These are phyloP conservation scores for Tylochromis polylepis DNA, from an alignment of 2,113 vertebrate genomes.

Conservation along the genomic window DNA sequence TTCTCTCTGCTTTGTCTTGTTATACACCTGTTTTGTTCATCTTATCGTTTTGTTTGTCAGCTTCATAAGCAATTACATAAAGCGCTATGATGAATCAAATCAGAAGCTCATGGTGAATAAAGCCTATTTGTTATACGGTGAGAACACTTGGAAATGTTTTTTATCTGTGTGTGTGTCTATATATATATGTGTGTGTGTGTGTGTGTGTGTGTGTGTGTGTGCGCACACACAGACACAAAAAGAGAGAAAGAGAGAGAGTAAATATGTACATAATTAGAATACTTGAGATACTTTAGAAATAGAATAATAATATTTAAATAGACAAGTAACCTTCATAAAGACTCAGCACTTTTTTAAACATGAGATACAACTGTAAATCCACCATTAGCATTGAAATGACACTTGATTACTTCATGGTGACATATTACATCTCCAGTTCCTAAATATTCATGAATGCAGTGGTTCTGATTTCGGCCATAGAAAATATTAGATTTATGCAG, in stretches of 20 bases:
- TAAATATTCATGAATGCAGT: conserved; percentile 30
- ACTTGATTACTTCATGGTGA: conserved; percentile 24
- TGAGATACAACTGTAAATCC: conserved; percentile 20
- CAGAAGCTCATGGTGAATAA: conserved; percentile 11
- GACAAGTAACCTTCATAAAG: neutral
- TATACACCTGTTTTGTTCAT: conserved; percentile 16
- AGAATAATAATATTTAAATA: neutral
- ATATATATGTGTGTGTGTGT: no score
- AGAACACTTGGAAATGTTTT: neutral
- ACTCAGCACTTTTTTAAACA: neutral
- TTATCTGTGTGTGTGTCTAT: neutral
- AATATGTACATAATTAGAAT: neutral
- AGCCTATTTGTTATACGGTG: neutral
- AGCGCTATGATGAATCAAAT: neutral
- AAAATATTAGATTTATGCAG: neutral
- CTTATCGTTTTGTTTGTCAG: conserved; percentile 21
- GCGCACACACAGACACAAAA: neutral
- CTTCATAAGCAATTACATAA: conserved; percentile 15
- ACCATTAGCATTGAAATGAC: conserved; percentile 42
- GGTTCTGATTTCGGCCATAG: neutral
- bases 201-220: neutral
- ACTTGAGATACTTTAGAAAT: neutral
- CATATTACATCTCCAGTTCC: neutral
- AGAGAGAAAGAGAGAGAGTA: neutral
- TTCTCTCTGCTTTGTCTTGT: neutral